Conservation (phyloP, 2,797 vertebrate species). For the Hirundo rustica region DNA sequence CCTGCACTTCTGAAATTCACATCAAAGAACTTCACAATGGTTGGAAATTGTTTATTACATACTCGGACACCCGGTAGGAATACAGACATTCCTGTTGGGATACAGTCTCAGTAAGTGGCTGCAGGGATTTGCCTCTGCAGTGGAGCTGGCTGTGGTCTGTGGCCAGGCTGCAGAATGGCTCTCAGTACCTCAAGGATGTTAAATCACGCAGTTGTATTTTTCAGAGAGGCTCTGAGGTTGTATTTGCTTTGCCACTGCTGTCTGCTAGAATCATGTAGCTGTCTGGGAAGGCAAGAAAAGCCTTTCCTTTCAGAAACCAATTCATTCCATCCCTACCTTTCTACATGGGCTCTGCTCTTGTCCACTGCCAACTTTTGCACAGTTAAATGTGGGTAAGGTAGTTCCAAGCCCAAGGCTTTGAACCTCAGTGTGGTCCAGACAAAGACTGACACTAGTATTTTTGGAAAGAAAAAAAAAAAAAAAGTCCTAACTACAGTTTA, state of each 20-base stretch:
- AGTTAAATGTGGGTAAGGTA: not conserved
- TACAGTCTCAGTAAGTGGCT: not conserved
- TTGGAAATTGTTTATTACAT: not conserved
- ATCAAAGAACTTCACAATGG: not conserved
- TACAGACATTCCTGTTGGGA: accelerated
- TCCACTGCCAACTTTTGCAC: not conserved
- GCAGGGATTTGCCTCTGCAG: not conserved
- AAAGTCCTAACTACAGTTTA: not conserved
- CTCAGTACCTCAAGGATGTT: not conserved
- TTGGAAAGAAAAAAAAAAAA: not conserved
- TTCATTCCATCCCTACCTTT: not conserved
- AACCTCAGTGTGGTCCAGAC: not conserved
- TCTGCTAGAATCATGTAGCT: accelerated
- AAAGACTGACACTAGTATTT: not conserved
- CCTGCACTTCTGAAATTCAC: not conserved
- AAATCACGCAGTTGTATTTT: not conserved
- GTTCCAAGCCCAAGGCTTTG: not conserved
- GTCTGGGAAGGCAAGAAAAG: not conserved
- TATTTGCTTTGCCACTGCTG: not conserved
- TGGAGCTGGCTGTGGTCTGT: not conserved
- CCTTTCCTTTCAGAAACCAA: not conserved
- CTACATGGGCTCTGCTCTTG: not conserved
- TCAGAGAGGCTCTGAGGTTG: not conserved
- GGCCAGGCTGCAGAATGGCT: not conserved
- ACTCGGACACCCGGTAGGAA: not conserved